Evolutionary conservation across 2,888 invertebrate genomes (phyloP).

Genomic region (Trichogramma evanescens): DNA sequence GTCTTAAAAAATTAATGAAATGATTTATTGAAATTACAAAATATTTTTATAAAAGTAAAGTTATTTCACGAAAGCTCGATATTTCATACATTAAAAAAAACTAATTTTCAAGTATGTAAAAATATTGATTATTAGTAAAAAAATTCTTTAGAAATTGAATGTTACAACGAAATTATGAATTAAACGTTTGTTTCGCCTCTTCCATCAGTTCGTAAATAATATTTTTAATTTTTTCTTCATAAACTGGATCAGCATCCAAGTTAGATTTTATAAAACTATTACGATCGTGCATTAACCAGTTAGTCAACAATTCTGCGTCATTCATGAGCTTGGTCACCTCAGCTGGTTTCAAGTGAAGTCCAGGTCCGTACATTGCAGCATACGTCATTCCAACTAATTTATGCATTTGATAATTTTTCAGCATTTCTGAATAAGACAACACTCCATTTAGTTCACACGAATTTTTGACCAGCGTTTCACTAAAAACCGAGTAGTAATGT

Average conservation of each 20-base stretch:
- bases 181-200: slow-evolving; percentile 1
- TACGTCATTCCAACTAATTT: slow-evolving; percentile 32
- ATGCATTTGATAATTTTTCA: slow-evolving; percentile 34
- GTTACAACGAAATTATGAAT: neutral
- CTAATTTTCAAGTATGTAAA: too few relatives aligned
- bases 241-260: slow-evolving; percentile 30
- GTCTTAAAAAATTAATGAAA: too few relatives aligned
- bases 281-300: slow-evolving; percentile 27
- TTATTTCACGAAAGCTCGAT: too few relatives aligned
- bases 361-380: slow-evolving; percentile 33
- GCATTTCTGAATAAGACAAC: slow-evolving; percentile 33
- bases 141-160: too few relatives aligned
- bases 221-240: slow-evolving; percentile 31
- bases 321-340: slow-evolving; percentile 25
- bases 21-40: too few relatives aligned
- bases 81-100: too few relatives aligned
- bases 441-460: slow-evolving; percentile 34
- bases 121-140: too few relatives aligned
- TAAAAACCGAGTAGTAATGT: slow-evolving; percentile 12
- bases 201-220: slow-evolving; percentile 26
- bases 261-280: slow-evolving; percentile 24
- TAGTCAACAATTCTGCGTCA: slow-evolving; percentile 24
- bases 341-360: slow-evolving; percentile 31
- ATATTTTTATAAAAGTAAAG: too few relatives aligned
- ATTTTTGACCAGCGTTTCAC: slow-evolving; percentile 13